Evolutionary conservation across 2,888 invertebrate species (phyloP).

Genomic region (Lymantria monacha): DNA sequence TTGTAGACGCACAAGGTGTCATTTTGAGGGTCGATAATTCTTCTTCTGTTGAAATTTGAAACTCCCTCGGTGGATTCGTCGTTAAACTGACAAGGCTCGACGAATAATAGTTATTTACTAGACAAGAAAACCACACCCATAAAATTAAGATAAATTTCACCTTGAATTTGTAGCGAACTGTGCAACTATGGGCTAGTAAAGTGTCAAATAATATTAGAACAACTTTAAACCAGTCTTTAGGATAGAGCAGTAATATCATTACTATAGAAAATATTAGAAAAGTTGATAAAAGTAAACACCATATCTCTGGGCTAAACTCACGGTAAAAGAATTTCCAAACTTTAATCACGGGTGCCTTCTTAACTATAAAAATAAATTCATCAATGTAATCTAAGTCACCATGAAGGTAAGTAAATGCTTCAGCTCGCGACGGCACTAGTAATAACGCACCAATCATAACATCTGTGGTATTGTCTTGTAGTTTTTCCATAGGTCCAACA

Average conservation of each 20-base stretch:
- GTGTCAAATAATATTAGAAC: slow-evolving; percentile 37
- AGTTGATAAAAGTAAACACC: slow-evolving; percentile 9
- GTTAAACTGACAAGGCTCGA: slow-evolving; percentile 40
- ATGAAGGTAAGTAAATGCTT: slow-evolving; percentile 16
- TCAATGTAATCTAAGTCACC: slow-evolving; percentile 23
- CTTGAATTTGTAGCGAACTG: slow-evolving; percentile 16
- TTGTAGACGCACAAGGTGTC: slow-evolving; percentile 37
- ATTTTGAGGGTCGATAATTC: slow-evolving; percentile 35
- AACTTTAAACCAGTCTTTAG: slow-evolving; percentile 28
- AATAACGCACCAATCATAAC: slow-evolving; percentile 12
- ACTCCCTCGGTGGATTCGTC: slow-evolving; percentile 32
- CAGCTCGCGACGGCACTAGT: slow-evolving; percentile 4
- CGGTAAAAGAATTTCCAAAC: slow-evolving; percentile 33
- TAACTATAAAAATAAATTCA: slow-evolving; percentile 17
- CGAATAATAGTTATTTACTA: slow-evolving; percentile 42
- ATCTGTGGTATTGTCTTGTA: slow-evolving; percentile 18
- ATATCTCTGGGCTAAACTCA: slow-evolving; percentile 17
- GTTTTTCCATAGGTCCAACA: slow-evolving; percentile 6
- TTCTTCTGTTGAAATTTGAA: slow-evolving; percentile 39
- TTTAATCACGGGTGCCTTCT: slow-evolving; percentile 4
- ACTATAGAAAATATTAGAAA: slow-evolving; percentile 13
- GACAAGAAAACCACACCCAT: slow-evolving; percentile 43
- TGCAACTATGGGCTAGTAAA: slow-evolving; percentile 35
- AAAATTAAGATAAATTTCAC: slow-evolving; percentile 27
- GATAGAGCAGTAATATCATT: slow-evolving; percentile 4